Conservation (phyloP, 30 jellyfish, hydroid and myxozoan species). For the Aurelia aurita region DNA sequence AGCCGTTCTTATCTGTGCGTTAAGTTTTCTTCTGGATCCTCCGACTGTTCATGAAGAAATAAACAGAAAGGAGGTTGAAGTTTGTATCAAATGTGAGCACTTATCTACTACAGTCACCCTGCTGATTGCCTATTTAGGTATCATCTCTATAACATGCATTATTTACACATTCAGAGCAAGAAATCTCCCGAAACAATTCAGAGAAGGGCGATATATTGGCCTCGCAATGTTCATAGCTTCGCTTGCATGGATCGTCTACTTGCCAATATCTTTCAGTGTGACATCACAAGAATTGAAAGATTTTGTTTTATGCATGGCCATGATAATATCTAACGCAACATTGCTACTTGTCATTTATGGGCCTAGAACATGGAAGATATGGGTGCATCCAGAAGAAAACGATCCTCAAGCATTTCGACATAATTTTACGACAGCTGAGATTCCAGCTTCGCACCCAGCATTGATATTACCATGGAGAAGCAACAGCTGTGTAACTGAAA, state of each 20-base stretch:
- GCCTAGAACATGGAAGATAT: conserved; percentile 65
- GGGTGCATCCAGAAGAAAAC: conserved; percentile 62
- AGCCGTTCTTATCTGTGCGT: conserved; percentile 7
- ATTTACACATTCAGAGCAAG: conserved; percentile 65
- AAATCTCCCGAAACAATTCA: conserved; percentile 59
- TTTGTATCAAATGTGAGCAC: conserved; percentile 24
- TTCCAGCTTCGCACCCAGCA: too few relatives aligned
- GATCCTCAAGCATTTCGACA: conserved; percentile 19
- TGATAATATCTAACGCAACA: conserved; percentile 42
- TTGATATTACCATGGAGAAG: too few relatives aligned
- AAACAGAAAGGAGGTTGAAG: not conserved
- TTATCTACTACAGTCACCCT: conserved; percentile 2
- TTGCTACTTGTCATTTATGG: conserved; percentile 49
- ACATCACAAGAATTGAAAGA: conserved; percentile 8
- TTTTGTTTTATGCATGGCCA: conserved; percentile 48
- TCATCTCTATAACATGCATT: conserved; percentile 54
- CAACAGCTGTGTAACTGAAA: too few relatives aligned
- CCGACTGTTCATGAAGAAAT: conserved; percentile 24
- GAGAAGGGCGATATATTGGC: conserved; percentile 73
- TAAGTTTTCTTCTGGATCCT: conserved; percentile 17
- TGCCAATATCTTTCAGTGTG: conserved; percentile 76
- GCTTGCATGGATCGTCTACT: conserved; percentile 78
- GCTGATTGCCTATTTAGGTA: conserved; percentile 49
- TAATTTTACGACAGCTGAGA: not conserved
- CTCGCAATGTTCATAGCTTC: conserved; percentile 75